A percentile compares a stretch with the other conserved stretches of the same genome.
Evolutionary conservation across 2,797 vertebrate species (phyloP).

Genomic region (Phrynocephalus guinanensis): DNA sequence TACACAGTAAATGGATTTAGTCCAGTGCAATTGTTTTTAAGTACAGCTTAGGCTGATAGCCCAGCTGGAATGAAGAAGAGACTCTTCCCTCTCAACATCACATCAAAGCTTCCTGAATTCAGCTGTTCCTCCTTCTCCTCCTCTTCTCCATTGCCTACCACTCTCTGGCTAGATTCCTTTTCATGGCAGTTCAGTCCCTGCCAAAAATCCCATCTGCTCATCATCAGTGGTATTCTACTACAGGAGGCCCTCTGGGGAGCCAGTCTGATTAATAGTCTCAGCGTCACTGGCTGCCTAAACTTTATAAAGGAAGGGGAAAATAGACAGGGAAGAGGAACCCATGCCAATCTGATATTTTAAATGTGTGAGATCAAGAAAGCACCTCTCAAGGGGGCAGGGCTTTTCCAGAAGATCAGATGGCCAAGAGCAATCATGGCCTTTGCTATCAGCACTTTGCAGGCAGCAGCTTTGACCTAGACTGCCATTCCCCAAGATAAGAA

Average conservation of each 20-base stretch:
- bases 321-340: neutral
- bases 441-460: slow-evolving; percentile 9
- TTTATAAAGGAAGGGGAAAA: slow-evolving; percentile 25
- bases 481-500: neutral
- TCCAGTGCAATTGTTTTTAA: neutral
- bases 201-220: slow-evolving; percentile 76
- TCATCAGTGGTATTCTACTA: slow-evolving; percentile 71
- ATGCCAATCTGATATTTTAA: slow-evolving; percentile 45
- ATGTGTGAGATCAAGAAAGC: slow-evolving; percentile 30
- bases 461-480: neutral
- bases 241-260: slow-evolving; percentile 65
- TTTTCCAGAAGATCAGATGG: neutral
- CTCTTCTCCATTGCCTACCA: slow-evolving; percentile 23
- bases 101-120: slow-evolving; percentile 38
- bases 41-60: slow-evolving; percentile 36
- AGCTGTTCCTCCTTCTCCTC: slow-evolving; percentile 22
- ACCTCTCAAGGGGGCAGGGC: slow-evolving; percentile 20
- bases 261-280: slow-evolving; percentile 67
- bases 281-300: slow-evolving; percentile 53
- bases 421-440: neutral
- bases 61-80: slow-evolving; percentile 38
- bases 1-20: neutral
- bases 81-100: slow-evolving; percentile 17
- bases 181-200: slow-evolving; percentile 69
- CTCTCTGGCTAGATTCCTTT: slow-evolving; percentile 61